These are phyloP conservation scores for Wiebesia pumilae DNA, from an alignment of 1,140 invertebrate genomes.

Conservation along the genomic window DNA sequence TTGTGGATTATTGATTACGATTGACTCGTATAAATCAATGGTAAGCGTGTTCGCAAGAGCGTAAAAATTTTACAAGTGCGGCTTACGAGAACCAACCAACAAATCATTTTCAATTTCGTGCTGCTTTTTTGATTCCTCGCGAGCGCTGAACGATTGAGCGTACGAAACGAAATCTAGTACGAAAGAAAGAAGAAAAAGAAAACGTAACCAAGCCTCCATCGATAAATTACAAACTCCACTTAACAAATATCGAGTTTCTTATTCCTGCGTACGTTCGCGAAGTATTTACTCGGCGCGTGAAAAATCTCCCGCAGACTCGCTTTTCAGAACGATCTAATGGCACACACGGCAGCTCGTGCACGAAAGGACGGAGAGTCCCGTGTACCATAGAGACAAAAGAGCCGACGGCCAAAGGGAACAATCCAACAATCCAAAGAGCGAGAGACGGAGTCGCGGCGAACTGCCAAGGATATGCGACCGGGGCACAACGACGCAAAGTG, in stretches of 20 bases:
- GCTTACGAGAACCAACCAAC: not conserved
- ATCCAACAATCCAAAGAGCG: not conserved
- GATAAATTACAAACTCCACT: not conserved
- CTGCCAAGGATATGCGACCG: not conserved
- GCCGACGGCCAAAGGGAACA: not conserved
- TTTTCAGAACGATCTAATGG: not conserved
- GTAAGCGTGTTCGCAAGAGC: not conserved
- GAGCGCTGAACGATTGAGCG: not conserved
- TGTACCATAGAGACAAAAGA: not conserved
- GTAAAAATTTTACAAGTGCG: not conserved
- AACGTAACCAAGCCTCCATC: not conserved
- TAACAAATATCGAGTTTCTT: not conserved
- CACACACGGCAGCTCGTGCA: not conserved
- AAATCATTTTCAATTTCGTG: not conserved
- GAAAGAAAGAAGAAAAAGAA: not conserved
- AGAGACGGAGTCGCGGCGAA: not conserved
- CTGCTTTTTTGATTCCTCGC: not conserved
- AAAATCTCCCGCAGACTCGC: not conserved
- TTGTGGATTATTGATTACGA: not conserved
- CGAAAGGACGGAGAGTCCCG: not conserved
- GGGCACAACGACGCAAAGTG: conserved; percentile 17
- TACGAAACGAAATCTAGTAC: not conserved
- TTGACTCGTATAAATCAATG: not conserved
- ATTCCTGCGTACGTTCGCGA: not conserved
- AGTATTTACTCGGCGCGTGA: not conserved